These are phyloP conservation scores for Gari tellinella DNA, from an alignment of 2,888 invertebrate genomes.

Conservation along the genomic window DNA sequence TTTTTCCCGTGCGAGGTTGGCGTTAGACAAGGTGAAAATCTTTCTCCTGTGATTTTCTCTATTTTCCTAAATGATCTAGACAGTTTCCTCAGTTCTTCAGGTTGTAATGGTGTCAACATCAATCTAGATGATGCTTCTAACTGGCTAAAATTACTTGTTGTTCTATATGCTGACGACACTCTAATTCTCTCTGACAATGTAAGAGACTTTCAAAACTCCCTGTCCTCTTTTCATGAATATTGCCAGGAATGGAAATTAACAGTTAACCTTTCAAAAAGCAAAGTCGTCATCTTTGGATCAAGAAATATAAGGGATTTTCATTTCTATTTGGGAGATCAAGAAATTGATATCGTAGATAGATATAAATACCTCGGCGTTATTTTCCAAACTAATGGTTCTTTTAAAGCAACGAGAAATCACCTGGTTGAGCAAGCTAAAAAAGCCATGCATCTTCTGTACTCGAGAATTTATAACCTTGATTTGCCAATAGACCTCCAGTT, in stretches of 20 bases:
- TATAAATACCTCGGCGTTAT: slow-evolving; percentile 12
- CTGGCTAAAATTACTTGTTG: slow-evolving; percentile 1
- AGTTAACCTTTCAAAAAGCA: slow-evolving; percentile 9
- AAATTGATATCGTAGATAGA: not conserved
- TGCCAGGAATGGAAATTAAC: slow-evolving; percentile 1
- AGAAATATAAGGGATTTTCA: not conserved
- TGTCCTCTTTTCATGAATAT: not conserved
- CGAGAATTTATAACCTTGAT: slow-evolving; percentile 3
- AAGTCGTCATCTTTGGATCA: slow-evolving; percentile 13
- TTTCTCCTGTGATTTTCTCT: slow-evolving; percentile 15
- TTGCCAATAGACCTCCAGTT: slow-evolving; percentile 9
- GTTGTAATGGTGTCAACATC: slow-evolving; percentile 12
- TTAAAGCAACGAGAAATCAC: slow-evolving; percentile 4
- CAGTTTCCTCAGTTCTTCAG: not conserved
- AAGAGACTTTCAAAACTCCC: slow-evolving; percentile 1
- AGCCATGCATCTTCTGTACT: slow-evolving; percentile 1
- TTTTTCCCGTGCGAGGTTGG: slow-evolving; percentile 4
- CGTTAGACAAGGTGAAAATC: slow-evolving; percentile 19
- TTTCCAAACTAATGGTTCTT: not conserved
- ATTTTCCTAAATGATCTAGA: slow-evolving; percentile 18
- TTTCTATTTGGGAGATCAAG: not conserved
- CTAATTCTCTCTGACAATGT: not conserved
- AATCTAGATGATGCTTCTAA: not conserved
- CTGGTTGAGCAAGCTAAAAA: slow-evolving; percentile 11
- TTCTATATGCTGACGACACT: slow-evolving; percentile 15